Evolutionary conservation across 1,140 invertebrate species (phyloP).

Genomic region (Trichomalopsis sarcophagae): DNA sequence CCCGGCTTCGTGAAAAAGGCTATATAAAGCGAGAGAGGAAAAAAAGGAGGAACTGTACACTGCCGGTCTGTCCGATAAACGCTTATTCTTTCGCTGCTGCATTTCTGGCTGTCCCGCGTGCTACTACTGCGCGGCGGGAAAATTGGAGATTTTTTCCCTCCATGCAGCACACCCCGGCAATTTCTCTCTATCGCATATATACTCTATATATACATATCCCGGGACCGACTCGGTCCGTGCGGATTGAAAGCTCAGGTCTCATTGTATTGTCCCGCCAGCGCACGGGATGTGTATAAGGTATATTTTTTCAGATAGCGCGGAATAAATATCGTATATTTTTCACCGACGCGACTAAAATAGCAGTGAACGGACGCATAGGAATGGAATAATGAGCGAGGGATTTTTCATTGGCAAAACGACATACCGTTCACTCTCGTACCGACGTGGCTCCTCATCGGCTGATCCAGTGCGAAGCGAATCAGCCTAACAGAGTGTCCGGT

Average conservation of each 20-base stretch:
- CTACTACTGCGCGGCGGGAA: not conserved
- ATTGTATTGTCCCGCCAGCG: not conserved
- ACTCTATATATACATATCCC: not conserved
- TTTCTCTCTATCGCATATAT: not conserved
- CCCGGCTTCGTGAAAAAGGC: conserved; percentile 1
- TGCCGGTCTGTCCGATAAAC: conserved; percentile 22
- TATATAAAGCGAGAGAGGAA: conserved; percentile 27
- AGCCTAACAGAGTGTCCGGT: conserved; percentile 23
- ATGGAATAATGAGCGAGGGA: no score
- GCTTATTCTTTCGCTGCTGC: conserved; percentile 22
- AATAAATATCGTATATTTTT: not conserved
- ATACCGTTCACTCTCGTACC: no score
- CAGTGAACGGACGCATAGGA: no score
- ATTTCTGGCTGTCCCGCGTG: not conserved
- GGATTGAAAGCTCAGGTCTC: not conserved
- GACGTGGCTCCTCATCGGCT: not conserved
- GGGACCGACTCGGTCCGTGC: not conserved
- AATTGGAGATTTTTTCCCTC: not conserved
- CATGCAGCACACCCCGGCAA: not conserved
- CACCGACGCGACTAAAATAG: no score
- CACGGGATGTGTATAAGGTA: not conserved
- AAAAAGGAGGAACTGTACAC: not conserved
- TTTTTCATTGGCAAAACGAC: no score
- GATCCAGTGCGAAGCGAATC: conserved; percentile 10
- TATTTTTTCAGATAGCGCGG: not conserved